phyloP scores from a whole-genome alignment of 2,797 vertebrate species.

The Erethizon dorsatum region DNA sequence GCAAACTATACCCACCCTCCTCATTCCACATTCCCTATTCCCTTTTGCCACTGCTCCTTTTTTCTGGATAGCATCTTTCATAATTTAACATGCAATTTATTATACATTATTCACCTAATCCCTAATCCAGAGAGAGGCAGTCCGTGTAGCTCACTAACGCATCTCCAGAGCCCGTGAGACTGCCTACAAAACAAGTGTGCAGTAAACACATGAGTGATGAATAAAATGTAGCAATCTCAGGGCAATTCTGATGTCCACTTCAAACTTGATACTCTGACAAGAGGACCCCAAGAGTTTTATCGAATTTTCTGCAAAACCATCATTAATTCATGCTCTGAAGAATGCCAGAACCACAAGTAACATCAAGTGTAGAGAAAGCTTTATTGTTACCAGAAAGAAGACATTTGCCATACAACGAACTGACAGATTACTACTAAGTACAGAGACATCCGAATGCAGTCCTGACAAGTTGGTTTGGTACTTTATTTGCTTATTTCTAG shows the following conservation, averaged over 20 bases:
- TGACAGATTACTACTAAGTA: not conserved
- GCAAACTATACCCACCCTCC: not conserved
- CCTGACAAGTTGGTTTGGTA: not conserved
- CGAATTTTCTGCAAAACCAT: constrained; percentile 4
- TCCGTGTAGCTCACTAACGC: not conserved
- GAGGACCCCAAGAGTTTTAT: not conserved
- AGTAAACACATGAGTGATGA: not conserved
- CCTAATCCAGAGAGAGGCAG: not conserved
- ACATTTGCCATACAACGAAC: constrained; percentile 7
- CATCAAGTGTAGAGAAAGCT: not conserved
- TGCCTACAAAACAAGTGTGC: not conserved
- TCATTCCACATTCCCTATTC: not conserved
- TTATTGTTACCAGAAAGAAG: constrained; percentile 54
- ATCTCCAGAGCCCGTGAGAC: not conserved
- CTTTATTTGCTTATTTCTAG: constrained; percentile 22
- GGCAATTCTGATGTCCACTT: constrained; percentile 37
- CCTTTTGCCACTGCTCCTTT: not conserved
- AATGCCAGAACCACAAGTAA: constrained; percentile 38
- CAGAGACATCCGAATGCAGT: not conserved
- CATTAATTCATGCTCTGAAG: constrained; percentile 15
- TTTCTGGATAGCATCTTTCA: not conserved
- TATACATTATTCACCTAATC: constrained; percentile 2
- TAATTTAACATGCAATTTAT: not conserved
- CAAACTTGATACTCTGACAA: constrained; percentile 32
- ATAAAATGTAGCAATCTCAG: not conserved